Conservation (phyloP, 2,113 vertebrate species). For the Xyliphius kryptos region DNA sequence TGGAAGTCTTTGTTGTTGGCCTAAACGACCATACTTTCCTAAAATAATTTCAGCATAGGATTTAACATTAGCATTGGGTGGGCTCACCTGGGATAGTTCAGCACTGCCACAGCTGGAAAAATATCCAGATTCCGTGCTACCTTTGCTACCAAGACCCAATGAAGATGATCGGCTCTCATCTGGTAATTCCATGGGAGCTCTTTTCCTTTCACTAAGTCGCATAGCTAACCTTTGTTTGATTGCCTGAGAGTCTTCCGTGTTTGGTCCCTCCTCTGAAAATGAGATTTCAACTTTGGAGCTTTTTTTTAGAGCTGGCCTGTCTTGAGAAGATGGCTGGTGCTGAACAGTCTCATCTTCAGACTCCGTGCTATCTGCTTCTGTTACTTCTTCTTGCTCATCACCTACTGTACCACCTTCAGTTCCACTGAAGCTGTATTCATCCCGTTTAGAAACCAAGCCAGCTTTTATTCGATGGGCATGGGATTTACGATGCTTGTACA, state of each 20-base stretch:
- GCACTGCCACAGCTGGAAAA: conserved; percentile 95
- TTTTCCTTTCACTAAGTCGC: conserved; percentile 89
- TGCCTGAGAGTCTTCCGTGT: conserved; percentile 84
- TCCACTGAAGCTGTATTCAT: conserved; percentile 71
- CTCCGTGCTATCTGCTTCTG: conserved; percentile 93
- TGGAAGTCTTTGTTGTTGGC: conserved; percentile 75
- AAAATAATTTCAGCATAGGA: conserved; percentile 96
- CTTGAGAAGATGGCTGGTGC: conserved; percentile 69
- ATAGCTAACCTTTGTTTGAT: conserved; percentile 93
- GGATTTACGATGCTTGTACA: conserved; percentile 98
- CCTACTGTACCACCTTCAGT: conserved; percentile 71
- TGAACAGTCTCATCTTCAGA: conserved; percentile 86
- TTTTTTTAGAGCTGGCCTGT: conserved; percentile 67
- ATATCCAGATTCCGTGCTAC: conserved; percentile 95
- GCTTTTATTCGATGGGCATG: conserved; percentile 96
- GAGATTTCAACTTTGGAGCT: conserved; percentile 67
- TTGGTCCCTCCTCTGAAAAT: conserved; percentile 76
- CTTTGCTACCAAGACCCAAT: conserved; percentile 89
- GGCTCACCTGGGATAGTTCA: conserved; percentile 85
- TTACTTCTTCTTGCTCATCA: conserved; percentile 87
- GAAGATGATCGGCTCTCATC: conserved; percentile 82
- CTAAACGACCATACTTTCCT: conserved; percentile 89
- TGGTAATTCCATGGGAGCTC: conserved; percentile 67
- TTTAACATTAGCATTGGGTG: conserved; percentile 89
- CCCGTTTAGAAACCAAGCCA: conserved; percentile 77